Base-by-base conservation (phyloP, 2,113 vertebrate genomes). In the Phoenicopterus ruber region DNA sequence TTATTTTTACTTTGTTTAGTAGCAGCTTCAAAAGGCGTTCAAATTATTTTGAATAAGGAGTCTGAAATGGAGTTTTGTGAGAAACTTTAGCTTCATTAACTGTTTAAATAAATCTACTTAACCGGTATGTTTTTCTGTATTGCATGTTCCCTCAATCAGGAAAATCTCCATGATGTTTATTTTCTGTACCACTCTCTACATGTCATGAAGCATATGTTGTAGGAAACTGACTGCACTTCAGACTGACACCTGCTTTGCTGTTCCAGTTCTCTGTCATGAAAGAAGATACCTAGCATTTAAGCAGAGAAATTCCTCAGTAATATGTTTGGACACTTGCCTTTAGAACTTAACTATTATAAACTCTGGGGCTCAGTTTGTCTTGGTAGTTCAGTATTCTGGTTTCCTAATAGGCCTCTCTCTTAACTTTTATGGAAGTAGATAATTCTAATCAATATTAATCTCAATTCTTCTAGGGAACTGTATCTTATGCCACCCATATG, bases 221-320 rank as follows among this genome's bases (percentile, higher is more conserved):
- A 91, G 55, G 65, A 84, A 85, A 73, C 55, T 59, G 65, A 67
- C 18, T 82, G 65, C 89, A 63, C 84, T 87, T 96, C 77, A 84
- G 69, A 86, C 77, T 95, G 93, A 96, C 91, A 96, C 91, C 72
- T 93, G 93, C 91, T 89, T 77, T 91, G 69, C 94, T 82, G 34
- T 63, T 85, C 78, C 93, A 86, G 57, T 38, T 96, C 69, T 74
- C 89, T 89, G 69, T 72, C 86, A 91, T 0, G 1, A 67, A 91
- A 57, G 70, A 89, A 94, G 65, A 82, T 6, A 84, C 32, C 38
- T 42, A 11, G 42, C 50, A 78, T 78, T 59, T 74, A 94, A 87
- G 63, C 77, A 59, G 28, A 93, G 40, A 84, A 78, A 91, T 79
- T 81, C 38, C 55, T 54, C 86, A 47, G 46, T 78, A 74, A 58